Percentiles rank a stretch among this genome's conserved stretches.
phyloP scores from a whole-genome alignment of 2,888 invertebrate genomes.

The Ectobius pallidus region DNA sequence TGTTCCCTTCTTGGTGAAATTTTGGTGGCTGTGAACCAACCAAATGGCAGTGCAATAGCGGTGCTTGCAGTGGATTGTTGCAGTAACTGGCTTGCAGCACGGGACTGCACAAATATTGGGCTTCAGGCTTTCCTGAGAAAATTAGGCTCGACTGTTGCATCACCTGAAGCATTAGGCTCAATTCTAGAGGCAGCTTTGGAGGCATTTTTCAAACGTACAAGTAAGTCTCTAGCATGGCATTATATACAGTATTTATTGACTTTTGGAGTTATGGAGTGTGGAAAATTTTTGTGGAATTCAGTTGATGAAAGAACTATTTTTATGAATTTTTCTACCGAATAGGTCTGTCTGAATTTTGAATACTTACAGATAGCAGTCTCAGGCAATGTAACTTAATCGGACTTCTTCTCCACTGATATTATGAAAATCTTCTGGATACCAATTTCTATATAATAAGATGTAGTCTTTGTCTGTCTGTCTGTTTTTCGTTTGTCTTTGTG shows the following conservation, averaged over 20 bases:
- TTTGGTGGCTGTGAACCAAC: slow-evolving; percentile 55
- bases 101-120: slow-evolving; percentile 57
- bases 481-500: too few relatives aligned
- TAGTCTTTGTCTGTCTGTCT: too few relatives aligned
- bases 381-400: too few relatives aligned
- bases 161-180: slow-evolving; percentile 58
- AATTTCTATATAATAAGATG: too few relatives aligned
- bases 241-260: not conserved
- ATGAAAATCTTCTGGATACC: too few relatives aligned
- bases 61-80: slow-evolving; percentile 51
- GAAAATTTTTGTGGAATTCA: not conserved
- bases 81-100: slow-evolving; percentile 57
- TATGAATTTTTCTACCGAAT: too few relatives aligned
- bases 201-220: slow-evolving; percentile 61
- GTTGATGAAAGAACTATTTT: slow-evolving; percentile 23
- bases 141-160: slow-evolving; percentile 56
- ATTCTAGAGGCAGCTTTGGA: slow-evolving; percentile 61
- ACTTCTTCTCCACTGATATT: too few relatives aligned
- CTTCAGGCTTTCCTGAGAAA: slow-evolving; percentile 58
- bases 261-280: slow-evolving; percentile 9
- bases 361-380: too few relatives aligned
- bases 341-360: too few relatives aligned
- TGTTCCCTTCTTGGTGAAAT: slow-evolving; percentile 60
- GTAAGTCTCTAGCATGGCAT: slow-evolving; percentile 50
- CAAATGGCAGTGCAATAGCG: slow-evolving; percentile 52